These are phyloP conservation scores for Amphiprion percula DNA, from an alignment of 2,113 vertebrate genomes.

Conservation along the genomic window DNA sequence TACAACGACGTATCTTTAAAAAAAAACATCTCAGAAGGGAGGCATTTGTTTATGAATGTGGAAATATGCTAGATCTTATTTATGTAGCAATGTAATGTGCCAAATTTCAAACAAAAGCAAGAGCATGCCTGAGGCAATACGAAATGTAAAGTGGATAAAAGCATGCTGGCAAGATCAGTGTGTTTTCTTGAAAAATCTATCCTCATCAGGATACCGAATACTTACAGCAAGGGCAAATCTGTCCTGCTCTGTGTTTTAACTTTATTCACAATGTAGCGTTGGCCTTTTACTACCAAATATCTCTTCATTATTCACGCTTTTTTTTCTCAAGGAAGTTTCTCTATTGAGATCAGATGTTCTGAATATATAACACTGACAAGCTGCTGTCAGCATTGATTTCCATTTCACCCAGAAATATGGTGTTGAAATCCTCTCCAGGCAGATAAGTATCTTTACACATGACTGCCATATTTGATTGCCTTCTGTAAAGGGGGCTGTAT, in stretches of 20 bases:
- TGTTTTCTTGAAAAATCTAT: conserved; percentile 62
- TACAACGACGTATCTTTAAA: conserved; percentile 33
- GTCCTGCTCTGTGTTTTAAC: conserved; percentile 52
- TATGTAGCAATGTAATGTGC: conserved; percentile 51
- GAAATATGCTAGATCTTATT: conserved; percentile 70
- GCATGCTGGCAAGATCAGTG: conserved; percentile 45
- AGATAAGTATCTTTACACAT: conserved; percentile 87
- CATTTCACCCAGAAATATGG: conserved; percentile 84
- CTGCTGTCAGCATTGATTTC: conserved; percentile 85
- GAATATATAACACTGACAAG: conserved; percentile 83
- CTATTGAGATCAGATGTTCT: conserved; percentile 84
- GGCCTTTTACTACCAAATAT: conserved; percentile 70
- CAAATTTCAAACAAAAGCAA: conserved; percentile 74
- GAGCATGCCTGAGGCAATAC: conserved; percentile 54
- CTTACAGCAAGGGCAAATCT: conserved; percentile 18
- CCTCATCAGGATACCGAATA: conserved; percentile 46
- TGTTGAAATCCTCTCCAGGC: conserved; percentile 85
- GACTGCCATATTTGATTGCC: conserved; percentile 87
- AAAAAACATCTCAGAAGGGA: conserved; percentile 52
- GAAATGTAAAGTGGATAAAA: conserved; percentile 60
- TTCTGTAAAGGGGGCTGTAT: conserved; percentile 79
- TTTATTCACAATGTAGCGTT: conserved; percentile 61
- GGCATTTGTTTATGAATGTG: conserved; percentile 78
- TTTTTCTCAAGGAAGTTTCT: conserved; percentile 68
- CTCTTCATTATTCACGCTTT: conserved; percentile 62